These are phyloP conservation scores for Brachypodius melanocephalos DNA, from an alignment of 2,113 vertebrate species.

Conservation along the genomic window DNA sequence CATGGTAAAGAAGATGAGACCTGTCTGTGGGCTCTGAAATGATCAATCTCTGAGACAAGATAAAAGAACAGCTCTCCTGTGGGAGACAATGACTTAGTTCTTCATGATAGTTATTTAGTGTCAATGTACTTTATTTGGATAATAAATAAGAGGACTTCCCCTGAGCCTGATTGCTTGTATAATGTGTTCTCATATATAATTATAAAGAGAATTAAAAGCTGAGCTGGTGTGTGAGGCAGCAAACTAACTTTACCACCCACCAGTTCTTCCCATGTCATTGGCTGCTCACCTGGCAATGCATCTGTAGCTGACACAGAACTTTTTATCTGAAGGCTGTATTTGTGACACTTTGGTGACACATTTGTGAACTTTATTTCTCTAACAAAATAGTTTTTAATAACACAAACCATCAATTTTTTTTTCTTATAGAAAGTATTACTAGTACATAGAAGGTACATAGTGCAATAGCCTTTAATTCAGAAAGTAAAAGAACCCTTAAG, in stretches of 20 bases:
- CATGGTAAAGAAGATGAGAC: conserved; percentile 49
- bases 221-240: neutral
- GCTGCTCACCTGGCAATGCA: neutral
- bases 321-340: neutral
- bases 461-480: neutral
- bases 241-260: neutral
- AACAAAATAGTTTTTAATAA: neutral
- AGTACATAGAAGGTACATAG: neutral
- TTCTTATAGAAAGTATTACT: neutral
- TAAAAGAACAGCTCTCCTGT: conserved; percentile 19
- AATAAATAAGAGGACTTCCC: conserved; percentile 34
- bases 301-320: neutral
- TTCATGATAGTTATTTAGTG: conserved; percentile 40
- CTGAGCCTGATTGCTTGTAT: conserved; percentile 20
- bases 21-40: conserved; percentile 36
- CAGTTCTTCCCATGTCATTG: neutral
- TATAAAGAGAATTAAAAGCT: neutral
- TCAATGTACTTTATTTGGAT: neutral
- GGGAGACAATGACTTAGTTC: conserved; percentile 41
- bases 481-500: neutral
- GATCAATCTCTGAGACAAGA: conserved; percentile 51
- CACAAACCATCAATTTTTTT: neutral
- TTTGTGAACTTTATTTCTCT: neutral
- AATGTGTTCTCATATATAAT: conserved; percentile 27
- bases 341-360: neutral